A percentile compares a stretch with the other conserved stretches of the same genome.
phyloP scores from a whole-genome alignment of 1,140 invertebrate genomes.

The Ostrea edulis region DNA sequence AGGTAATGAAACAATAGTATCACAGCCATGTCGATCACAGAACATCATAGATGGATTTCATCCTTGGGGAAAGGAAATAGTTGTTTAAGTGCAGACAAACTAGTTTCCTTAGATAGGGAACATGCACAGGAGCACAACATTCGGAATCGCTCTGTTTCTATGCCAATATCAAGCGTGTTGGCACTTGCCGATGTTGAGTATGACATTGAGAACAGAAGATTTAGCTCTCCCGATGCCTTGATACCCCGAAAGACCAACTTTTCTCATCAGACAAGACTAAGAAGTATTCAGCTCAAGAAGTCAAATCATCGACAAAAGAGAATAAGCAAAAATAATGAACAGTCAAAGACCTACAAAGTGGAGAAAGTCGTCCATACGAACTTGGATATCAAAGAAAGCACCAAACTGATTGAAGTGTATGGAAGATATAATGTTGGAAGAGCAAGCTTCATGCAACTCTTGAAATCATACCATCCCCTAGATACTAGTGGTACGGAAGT shows the following conservation, averaged over 20 bases:
- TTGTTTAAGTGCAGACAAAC: background rate
- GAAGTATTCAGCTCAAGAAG: background rate
- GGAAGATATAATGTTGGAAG: background rate
- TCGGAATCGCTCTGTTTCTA: background rate
- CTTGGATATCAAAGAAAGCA: background rate
- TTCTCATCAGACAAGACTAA: background rate
- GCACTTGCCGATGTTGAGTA: background rate
- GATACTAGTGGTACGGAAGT: background rate
- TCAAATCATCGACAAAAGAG: background rate
- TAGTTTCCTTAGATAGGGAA: background rate
- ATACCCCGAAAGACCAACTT: background rate
- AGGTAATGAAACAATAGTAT: too few species aligned
- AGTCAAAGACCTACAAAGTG: background rate
- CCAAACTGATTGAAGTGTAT: conserved; percentile 5
- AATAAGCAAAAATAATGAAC: background rate
- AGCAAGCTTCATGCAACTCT: background rate
- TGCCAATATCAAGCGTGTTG: background rate
- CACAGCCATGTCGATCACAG: background rate
- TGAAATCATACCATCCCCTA: background rate
- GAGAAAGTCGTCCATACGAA: background rate
- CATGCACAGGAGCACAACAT: background rate
- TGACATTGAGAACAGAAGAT: background rate
- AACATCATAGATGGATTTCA: background rate
- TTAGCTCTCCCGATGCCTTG: background rate
- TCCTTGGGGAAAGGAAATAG: background rate